These are phyloP conservation scores for Anodontia alba DNA, from an alignment of 2,888 invertebrate species.

Conservation along the genomic window DNA sequence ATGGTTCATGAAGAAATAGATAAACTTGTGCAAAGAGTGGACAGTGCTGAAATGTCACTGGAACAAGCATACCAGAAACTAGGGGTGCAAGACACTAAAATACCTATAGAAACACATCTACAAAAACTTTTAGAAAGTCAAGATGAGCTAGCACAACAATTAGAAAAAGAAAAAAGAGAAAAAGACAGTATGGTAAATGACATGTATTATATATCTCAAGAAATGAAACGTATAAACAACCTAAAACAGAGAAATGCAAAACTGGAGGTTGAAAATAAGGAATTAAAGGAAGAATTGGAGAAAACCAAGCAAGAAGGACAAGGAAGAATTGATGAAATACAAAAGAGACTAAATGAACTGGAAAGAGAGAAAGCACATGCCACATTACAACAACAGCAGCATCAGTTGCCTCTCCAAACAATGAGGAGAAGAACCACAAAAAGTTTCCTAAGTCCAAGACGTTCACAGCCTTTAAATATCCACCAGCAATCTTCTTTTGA, in stretches of 20 bases:
- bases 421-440: background rate
- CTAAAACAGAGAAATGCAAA: conserved; percentile 34
- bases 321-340: conserved; percentile 30
- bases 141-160: conserved; percentile 29
- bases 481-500: background rate
- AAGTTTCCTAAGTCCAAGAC: background rate
- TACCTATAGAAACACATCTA: conserved; percentile 42
- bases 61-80: conserved; percentile 32
- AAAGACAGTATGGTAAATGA: conserved; percentile 59
- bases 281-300: conserved; percentile 23
- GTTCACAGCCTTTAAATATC: background rate
- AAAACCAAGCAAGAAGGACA: conserved; percentile 20
- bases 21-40: conserved; percentile 13
- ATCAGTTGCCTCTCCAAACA: background rate
- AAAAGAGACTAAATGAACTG: conserved; percentile 16
- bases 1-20: conserved; percentile 41
- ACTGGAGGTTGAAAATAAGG: conserved; percentile 35
- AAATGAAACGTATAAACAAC: conserved; percentile 54
- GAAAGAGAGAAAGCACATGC: conserved; percentile 20
- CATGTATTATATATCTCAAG: conserved; percentile 51
- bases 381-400: background rate
- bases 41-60: conserved; percentile 14
- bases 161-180: conserved; percentile 43
- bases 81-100: conserved; percentile 44
- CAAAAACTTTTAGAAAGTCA: conserved; percentile 42